Conservation (phyloP, 2,888 invertebrate genomes). For the Cantharis lateralis region DNA sequence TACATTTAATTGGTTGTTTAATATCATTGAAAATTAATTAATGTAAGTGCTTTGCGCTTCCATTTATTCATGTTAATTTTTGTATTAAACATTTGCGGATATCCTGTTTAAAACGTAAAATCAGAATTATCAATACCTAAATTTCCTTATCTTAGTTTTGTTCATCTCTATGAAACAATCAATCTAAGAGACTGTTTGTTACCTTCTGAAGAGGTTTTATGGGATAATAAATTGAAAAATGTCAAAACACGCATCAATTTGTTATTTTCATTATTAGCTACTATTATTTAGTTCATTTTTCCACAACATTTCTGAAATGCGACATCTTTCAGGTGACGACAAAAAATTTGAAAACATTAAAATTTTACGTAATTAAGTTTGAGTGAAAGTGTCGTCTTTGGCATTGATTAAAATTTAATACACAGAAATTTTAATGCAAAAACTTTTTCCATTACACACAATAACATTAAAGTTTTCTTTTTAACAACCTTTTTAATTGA, state of each 20-base stretch:
- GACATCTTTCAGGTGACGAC: background rate
- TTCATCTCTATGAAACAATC: background rate
- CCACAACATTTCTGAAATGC: background rate
- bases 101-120: no score
- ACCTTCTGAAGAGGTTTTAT: background rate
- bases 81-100: no score
- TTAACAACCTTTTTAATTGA: constrained; percentile 23
- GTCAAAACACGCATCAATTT: background rate
- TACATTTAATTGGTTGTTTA: no score
- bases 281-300: background rate
- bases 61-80: no score
- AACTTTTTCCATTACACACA: constrained; percentile 9
- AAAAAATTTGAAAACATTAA: background rate
- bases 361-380: background rate
- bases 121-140: background rate
- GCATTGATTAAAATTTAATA: constrained; percentile 2
- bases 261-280: background rate
- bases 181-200: background rate
- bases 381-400: background rate
- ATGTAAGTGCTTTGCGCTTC: no score
- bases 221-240: background rate
- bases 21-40: no score
- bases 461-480: constrained; percentile 12
- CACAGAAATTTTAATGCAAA: background rate
- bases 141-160: background rate